Base-by-base conservation (phyloP, 2,797 vertebrate genomes). In the Microcaecilia unicolor region DNA sequence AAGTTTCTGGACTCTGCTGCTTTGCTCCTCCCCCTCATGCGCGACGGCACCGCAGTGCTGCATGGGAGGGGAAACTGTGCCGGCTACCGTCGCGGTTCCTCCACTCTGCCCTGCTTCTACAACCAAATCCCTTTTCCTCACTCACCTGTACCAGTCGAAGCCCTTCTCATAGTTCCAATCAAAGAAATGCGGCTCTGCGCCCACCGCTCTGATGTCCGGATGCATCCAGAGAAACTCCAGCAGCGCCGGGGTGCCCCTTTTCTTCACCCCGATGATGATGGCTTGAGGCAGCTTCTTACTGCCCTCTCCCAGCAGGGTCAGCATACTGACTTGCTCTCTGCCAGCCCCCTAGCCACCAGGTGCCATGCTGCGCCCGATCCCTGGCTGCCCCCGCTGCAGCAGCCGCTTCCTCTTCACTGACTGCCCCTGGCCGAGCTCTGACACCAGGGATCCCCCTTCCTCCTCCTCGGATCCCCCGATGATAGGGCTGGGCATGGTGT, bases 111-210 rank as follows among this genome's bases (percentile, higher is more conserved):
- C n/a, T n/a, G n/a, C n/a, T n/a, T n/a, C n/a, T n/a, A 31, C 5
- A 8, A n/a, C 16, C 3, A 33, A 22, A 10, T 16, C 10, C 21
- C 13, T 15, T 4, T 27, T 6, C 8, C 6, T 2, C 12, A 27
- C 50, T 55, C 58, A 90, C 91, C 90, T 90, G 83, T 94, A 94
- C 90, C 91, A 93, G 62, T 85, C 77, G 31, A 93, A 82, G 9
- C 90, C 91, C 59, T 86, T 89, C 59, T 88, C 80, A 53, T 94
- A 96, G 83, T 91, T 90, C 51, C 93, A 84, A 64, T 97, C 93
- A 64, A 96, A 98, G 74, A 97, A 98, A 69, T 98, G 93, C 23
- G 93, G 92, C 63, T 98, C 93, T 1, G 93, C 92, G 19, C 93
- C 93, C 51, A 88, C 91, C 5, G 94, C 93, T 33, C 92, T 71